These are phyloP conservation scores for Apteryx owenii DNA, from an alignment of 2,113 vertebrate genomes.

Conservation along the genomic window DNA sequence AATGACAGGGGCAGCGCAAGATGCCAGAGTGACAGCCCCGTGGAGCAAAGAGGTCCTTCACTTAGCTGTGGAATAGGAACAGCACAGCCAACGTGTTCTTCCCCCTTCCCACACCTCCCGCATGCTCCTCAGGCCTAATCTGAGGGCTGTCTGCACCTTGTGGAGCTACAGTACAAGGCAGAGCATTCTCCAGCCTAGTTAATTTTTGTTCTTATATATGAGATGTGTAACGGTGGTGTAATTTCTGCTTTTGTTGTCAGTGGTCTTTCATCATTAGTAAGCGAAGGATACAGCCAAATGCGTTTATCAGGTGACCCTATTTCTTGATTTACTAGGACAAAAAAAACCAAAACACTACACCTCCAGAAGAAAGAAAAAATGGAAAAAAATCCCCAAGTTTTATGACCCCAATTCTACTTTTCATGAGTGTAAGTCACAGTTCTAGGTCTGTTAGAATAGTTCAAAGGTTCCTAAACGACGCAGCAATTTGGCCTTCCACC, in stretches of 20 bases:
- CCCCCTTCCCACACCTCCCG: background rate
- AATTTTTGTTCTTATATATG: background rate
- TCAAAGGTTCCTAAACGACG: background rate
- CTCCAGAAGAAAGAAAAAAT: too few species aligned
- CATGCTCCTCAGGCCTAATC: background rate
- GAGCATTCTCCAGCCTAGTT: background rate
- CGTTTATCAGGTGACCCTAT: background rate
- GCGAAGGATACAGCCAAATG: background rate
- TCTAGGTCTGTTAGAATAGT: background rate
- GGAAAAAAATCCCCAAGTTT: background rate
- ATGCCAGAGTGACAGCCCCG: background rate
- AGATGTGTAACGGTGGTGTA: background rate
- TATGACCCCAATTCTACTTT: background rate
- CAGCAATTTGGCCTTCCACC: background rate
- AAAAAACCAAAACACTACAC: too few species aligned
- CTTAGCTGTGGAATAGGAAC: background rate
- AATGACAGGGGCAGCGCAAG: background rate
- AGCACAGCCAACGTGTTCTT: fast-evolving
- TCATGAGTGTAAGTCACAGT: background rate
- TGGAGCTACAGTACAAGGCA: background rate
- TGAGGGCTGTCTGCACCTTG: background rate
- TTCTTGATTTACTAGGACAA: background rate
- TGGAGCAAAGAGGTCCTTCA: background rate
- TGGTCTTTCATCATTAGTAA: background rate
- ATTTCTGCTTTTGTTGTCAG: background rate